A percentile compares a stretch with the other conserved stretches of the same genome.
Evolutionary conservation across 2,888 invertebrate genomes (phyloP).

Genomic region (Euspilapteryx auroguttella): DNA sequence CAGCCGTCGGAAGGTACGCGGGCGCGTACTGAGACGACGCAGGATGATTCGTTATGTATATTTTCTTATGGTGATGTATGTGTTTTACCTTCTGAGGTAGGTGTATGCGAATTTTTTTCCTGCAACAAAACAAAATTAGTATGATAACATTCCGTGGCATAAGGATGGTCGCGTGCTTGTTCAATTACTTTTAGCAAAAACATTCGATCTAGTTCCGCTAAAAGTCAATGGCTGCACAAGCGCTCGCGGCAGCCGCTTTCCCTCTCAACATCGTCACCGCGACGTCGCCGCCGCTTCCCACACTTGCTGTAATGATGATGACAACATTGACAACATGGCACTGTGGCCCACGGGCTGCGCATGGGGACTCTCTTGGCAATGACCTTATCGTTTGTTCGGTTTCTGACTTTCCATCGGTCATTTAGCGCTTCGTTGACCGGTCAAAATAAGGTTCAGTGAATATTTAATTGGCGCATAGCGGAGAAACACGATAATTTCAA

Average conservation of each 20-base stretch:
- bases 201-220: constrained; percentile 41
- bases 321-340: too few relatives aligned
- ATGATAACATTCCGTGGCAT: constrained; percentile 6
- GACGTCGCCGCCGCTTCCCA: constrained; percentile 19
- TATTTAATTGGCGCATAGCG: constrained; percentile 25
- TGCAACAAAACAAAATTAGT: constrained; percentile 42
- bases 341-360: too few relatives aligned
- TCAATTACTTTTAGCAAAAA: constrained; percentile 5
- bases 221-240: constrained; percentile 39
- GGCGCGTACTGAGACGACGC: constrained; percentile 49
- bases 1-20: constrained; percentile 41
- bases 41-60: constrained; percentile 53
- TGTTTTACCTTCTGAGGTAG: constrained; percentile 59
- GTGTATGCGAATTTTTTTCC: constrained; percentile 60
- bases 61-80: constrained; percentile 57
- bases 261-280: constrained; percentile 17
- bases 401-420: constrained; percentile 34
- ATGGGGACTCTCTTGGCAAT: too few relatives aligned
- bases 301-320: too few relatives aligned
- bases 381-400: too few relatives aligned
- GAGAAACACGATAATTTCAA: constrained; percentile 26
- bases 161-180: constrained; percentile 24
- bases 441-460: constrained; percentile 15
- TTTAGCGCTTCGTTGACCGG: constrained; percentile 15
- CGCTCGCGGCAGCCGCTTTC: constrained; percentile 41